Percentiles rank a stretch among this genome's conserved stretches.
Conservation (phyloP, 2,113 vertebrate species). For the Puffinus mauretanicus region DNA sequence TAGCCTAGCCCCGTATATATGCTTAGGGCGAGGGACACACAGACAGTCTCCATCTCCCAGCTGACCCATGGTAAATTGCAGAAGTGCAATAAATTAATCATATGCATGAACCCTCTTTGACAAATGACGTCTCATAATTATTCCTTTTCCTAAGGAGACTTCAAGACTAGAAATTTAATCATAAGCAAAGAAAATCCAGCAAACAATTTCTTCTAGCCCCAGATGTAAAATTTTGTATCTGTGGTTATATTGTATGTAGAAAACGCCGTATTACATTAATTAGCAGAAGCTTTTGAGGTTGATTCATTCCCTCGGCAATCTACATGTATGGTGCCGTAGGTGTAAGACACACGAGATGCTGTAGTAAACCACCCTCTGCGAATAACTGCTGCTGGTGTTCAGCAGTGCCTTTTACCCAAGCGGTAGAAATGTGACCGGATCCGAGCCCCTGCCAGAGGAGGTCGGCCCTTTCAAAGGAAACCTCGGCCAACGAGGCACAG, state of each 20-base stretch:
- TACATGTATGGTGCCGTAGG: accelerated
- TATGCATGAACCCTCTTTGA: slow-evolving; percentile 1
- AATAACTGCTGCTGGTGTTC: neutral
- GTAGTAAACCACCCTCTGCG: accelerated
- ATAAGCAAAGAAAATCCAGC: neutral
- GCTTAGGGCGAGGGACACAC: neutral
- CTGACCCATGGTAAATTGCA: neutral
- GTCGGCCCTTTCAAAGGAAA: neutral
- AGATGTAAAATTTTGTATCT: neutral
- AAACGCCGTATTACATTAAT: neutral
- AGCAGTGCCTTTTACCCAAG: neutral
- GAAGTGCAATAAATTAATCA: slow-evolving; percentile 23
- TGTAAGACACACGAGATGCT: neutral
- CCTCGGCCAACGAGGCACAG: accelerated
- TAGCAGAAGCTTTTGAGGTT: neutral
- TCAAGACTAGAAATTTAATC: neutral
- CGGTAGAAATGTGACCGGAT: neutral
- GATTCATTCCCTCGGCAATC: neutral
- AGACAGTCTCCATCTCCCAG: neutral
- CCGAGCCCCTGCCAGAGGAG: neutral
- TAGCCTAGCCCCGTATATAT: neutral
- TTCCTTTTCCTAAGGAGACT: neutral
- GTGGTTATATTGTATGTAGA: neutral
- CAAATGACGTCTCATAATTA: slow-evolving; percentile 15
- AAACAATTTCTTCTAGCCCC: neutral